Evolutionary conservation across 2,113 vertebrate species (phyloP), one percentile per base, ranked within the genome.

Genomic region (Cephalopterus ornatus): DNA sequence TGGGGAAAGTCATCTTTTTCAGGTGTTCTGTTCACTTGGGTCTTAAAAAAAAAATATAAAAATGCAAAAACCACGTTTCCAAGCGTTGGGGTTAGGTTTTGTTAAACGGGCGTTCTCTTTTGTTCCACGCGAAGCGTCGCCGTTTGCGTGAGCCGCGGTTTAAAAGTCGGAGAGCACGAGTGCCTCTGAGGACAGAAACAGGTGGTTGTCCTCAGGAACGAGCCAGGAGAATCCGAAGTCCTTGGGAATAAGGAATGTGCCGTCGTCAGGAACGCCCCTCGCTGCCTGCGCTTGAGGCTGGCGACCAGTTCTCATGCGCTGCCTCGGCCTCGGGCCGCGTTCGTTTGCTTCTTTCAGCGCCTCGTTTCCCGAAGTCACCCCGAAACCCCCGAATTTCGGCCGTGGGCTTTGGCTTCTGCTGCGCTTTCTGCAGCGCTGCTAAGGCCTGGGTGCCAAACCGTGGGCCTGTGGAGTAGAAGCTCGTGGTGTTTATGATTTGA

Each of bases 311-410:
- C 18, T 58, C 52, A 5, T 9, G 18, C 12, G 0, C 22, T 46
- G 32, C 21, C 35, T 35, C 9, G 0, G 10, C 67, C 28, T 71
- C 0, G 1, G 62, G 1, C 39, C n/a, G 20, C 37, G 28, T 12
- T 50, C 20, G 2, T 33, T 47, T 39, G 8, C 3, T 55, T 72
- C 33, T 72, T 65, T 16, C 30, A 37, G 44, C 37, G 16, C 12
- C 4, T 77, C 7, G 1, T 46, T 65, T 33, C 72, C 72, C 72
- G 21, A 52, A 71, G 20, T 74, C 12, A 7, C 21, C 61, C 33
- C 23, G 44, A 77, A 85, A 76, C 3, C 52, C 26, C 18, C 46
- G 21, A 41, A 41, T 62, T 83, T 70, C n/a, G 3, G 6, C 28
- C 26, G 28, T 10, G n/a, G 53, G 17, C 26, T 85, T 78, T 41